Base-by-base conservation (phyloP, 2,797 vertebrate species). In the Gadopsis bispinosus region DNA sequence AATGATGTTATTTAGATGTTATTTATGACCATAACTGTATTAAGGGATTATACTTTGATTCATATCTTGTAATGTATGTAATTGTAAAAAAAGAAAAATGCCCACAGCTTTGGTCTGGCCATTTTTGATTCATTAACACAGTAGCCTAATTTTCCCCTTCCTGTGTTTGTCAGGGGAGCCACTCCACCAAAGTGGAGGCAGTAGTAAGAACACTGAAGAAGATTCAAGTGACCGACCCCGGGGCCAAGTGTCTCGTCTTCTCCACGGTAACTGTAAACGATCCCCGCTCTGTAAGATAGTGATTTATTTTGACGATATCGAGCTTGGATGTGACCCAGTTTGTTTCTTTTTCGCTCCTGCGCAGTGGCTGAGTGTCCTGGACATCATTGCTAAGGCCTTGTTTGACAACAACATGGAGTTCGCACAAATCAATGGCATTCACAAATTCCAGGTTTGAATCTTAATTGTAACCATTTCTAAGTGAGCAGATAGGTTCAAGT, bases 101-200 rank as follows among this genome's bases (percentile, higher is more conserved):
- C 26, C 26, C 5, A 20, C 31, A 66, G 20, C 4, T 20, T 47
- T 39, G 1, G 17, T 60, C 5, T 3, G 29, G 14, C 7, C 12
- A 1, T 53, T 29, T 53, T 29, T 17, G 47, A 16, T 55, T 56
- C 13, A 62, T 48, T 37, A 20, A 43, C 61, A 5, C 7, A 35
- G 1, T 1, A 20, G 9, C 4, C 8, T 59, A 5, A 33, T 29
- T n/a, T 35, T 51, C 31, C 31, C 68, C 20, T 58, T 67, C 41
- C 60, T 77, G 31, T 73, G 43, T 76, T 33, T 55, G 0, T 79
- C 81, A 99, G 98, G 98, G 98, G 87, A 99, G 98, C 85, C 98
- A 99, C 90, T 99, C 98, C 0, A 99, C 98, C 79, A 99, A 99
- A 94, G 98, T 99, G 83, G 98, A 99, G 93, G 98, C 98, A 7